These are phyloP conservation scores for Melipona beecheii DNA, from an alignment of 2,888 invertebrate genomes.

Conservation along the genomic window DNA sequence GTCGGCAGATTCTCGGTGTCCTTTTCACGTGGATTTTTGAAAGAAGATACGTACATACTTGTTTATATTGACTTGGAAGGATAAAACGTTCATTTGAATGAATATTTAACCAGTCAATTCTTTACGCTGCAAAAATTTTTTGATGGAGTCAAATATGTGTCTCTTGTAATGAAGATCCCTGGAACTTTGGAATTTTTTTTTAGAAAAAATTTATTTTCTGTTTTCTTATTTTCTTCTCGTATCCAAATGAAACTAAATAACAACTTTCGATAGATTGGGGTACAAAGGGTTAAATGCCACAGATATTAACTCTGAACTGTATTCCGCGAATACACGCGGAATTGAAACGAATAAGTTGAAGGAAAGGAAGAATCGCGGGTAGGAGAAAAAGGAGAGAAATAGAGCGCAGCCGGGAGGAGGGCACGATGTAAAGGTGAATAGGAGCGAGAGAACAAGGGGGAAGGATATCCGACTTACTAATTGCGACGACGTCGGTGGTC, in stretches of 20 bases:
- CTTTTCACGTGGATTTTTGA: too few species aligned
- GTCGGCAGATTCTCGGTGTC: neutral
- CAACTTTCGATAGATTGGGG: neutral
- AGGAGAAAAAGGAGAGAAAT: constrained; percentile 14
- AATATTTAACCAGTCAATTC: too few species aligned
- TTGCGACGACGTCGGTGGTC: constrained; percentile 81
- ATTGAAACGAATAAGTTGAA: neutral
- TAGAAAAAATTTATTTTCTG: too few species aligned
- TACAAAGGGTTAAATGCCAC: neutral
- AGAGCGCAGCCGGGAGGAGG: constrained; percentile 46
- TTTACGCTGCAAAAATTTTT: too few species aligned
- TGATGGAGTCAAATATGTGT: too few species aligned
- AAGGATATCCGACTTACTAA: constrained; percentile 81
- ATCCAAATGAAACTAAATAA: neutral
- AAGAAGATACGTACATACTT: too few species aligned
- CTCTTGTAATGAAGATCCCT: too few species aligned
- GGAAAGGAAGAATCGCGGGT: neutral
- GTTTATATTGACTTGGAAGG: too few species aligned
- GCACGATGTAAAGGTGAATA: constrained; percentile 54
- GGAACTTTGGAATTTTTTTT: too few species aligned
- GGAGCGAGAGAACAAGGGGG: constrained; percentile 57
- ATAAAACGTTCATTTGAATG: too few species aligned
- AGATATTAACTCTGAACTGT: neutral
- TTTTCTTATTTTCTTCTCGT: too few species aligned
- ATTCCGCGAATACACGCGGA: neutral